Base-by-base conservation (phyloP, 2,888 invertebrate genomes). In the Agriopis aurantiaria region DNA sequence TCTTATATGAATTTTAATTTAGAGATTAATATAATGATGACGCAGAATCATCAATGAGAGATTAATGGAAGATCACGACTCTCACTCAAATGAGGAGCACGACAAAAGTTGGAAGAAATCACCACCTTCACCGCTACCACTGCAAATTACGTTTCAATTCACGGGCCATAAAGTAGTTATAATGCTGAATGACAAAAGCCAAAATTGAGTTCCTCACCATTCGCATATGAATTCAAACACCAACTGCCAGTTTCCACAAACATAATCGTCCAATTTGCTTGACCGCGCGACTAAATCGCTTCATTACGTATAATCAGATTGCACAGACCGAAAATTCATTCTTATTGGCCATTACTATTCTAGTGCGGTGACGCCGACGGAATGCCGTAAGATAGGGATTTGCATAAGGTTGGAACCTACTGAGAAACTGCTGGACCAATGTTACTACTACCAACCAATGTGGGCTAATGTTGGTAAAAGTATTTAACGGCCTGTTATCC, bases 261-360 rank as follows among this genome's bases (percentile, higher is more conserved):
- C 53, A 62, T 69, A 66, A 70, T 66, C 41, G 45, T 66, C 48
- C 62, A 70, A 70, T 70, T 70, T 62, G 65, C 62, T 69, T 61
- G 66, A 70, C 62, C 70, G 33, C 45, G 69, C 48, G 17, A 59
- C 70, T 58, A 62, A 70, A 70, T 66, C 52, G 70, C 58, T 66
- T 62, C 49, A 63, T 70, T 70, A 59, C 66, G 61, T 53, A 70
- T 69, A 72, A 72, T 72, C 72, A 69, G 72, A 72, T 72, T 43
- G 57, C 53, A 11, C 51, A 43, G 51, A 58, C 69, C 69, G 49
- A 60, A 66, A 72, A 65, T 69, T 69, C 69, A 68, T 65, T 65
- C 67, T 67, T 65, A 72, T 68, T 65, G 61, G 65, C 68, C 51
- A 69, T 72, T 72, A 65, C 56, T 72, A 74, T 74, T 74, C 69